phyloP scores from a whole-genome alignment of 2,888 invertebrate species.

The Napeogenes sylphis region DNA sequence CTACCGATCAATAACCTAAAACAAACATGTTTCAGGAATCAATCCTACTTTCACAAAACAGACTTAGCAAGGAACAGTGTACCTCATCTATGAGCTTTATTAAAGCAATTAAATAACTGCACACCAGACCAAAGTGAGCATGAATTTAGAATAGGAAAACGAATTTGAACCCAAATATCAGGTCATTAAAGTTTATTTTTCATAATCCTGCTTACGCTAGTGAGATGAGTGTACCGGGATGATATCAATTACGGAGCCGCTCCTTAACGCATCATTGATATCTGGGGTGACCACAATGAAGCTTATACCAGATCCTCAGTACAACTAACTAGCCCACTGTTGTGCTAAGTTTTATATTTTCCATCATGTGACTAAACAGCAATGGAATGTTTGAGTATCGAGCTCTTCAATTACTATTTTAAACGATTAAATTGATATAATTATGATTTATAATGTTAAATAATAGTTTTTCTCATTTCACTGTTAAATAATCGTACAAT shows the following conservation, averaged over 20 bases:
- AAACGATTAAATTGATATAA: too few species aligned
- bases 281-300: conserved; percentile 17
- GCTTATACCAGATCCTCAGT: neutral
- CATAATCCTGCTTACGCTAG: conserved; percentile 8
- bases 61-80: conserved; percentile 26
- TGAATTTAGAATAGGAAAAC: neutral
- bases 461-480: too few species aligned
- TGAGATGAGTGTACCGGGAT: conserved; percentile 30
- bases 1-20: conserved; percentile 12
- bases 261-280: conserved; percentile 52
- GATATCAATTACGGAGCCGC: conserved; percentile 43
- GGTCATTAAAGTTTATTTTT: conserved; percentile 20
- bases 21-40: conserved; percentile 6
- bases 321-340: too few species aligned
- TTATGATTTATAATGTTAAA: too few species aligned
- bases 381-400: too few species aligned
- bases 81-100: conserved; percentile 29
- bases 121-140: conserved; percentile 17
- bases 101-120: conserved; percentile 26
- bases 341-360: conserved; percentile 40
- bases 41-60: conserved; percentile 13
- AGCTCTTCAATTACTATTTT: too few species aligned
- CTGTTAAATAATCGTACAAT: too few species aligned
- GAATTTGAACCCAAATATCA: conserved; percentile 11
- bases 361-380: too few species aligned